phyloP scores from a whole-genome alignment of 2,888 invertebrate species.

The Allacma fusca region DNA sequence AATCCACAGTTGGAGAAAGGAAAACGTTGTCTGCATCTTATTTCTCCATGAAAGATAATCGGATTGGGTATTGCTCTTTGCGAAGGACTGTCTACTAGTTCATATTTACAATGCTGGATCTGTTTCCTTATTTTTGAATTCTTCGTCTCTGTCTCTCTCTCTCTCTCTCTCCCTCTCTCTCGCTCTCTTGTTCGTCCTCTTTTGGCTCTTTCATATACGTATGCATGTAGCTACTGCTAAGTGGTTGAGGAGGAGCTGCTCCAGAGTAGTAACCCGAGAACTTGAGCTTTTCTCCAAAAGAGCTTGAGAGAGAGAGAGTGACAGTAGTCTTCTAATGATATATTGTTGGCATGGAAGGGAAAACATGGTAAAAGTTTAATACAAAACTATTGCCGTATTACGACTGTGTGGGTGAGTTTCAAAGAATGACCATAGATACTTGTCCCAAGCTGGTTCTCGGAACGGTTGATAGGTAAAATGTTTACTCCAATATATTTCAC shows the following conservation, averaged over 20 bases:
- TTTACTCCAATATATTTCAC: conserved; percentile 9
- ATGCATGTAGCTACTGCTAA: background rate
- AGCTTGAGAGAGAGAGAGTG: background rate
- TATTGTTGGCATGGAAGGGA: conserved; percentile 28
- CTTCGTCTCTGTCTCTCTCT: background rate
- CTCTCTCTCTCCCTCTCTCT: conserved; percentile 5
- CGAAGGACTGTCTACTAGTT: conserved; percentile 32
- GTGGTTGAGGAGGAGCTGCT: conserved; percentile 14
- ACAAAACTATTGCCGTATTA: conserved; percentile 6
- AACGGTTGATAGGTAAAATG: conserved; percentile 23
- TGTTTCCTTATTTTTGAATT: conserved; percentile 34
- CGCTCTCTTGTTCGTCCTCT: no score
- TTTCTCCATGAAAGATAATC: conserved; percentile 47
- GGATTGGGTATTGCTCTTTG: conserved; percentile 47
- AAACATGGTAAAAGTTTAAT: conserved; percentile 36
- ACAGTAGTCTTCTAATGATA: conserved; percentile 17
- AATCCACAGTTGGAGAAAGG: conserved; percentile 12
- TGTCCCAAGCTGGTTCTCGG: background rate
- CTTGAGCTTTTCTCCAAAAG: background rate
- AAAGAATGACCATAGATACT: conserved; percentile 32
- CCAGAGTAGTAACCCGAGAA: background rate
- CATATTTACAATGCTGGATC: conserved; percentile 35
- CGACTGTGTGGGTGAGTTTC: conserved; percentile 23
- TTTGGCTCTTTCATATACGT: background rate
- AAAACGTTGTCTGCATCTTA: conserved; percentile 41